Conservation (phyloP, 2,888 invertebrate species). For the Brachycybe producta region DNA sequence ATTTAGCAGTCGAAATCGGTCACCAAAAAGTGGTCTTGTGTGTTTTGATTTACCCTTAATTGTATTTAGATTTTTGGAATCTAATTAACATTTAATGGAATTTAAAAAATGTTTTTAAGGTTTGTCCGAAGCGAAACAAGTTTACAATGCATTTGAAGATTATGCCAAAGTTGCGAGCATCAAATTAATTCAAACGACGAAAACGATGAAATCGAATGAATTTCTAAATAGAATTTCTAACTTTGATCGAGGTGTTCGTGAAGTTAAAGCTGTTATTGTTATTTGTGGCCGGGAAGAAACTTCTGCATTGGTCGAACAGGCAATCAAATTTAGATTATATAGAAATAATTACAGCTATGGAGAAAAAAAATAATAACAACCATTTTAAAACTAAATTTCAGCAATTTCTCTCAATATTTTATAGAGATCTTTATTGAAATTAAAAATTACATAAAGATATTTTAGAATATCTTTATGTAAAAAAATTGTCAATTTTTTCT, state of each 20-base stretch:
- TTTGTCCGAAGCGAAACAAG: conserved; percentile 8
- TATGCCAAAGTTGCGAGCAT: conserved; percentile 11
- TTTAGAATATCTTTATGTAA: too few species aligned
- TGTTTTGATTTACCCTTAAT: not conserved
- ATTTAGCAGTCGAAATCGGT: too few species aligned
- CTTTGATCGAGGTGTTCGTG: conserved; percentile 9
- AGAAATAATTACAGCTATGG: not conserved
- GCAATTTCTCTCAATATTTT: too few species aligned
- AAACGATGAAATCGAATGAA: not conserved
- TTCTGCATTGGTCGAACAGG: not conserved
- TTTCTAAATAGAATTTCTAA: not conserved
- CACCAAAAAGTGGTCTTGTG: not conserved
- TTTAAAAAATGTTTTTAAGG: conserved; percentile 6
- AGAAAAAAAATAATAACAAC: too few species aligned
- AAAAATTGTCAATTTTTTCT: too few species aligned
- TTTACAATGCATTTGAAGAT: conserved; percentile 1
- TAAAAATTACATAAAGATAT: too few species aligned
- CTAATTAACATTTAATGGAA: not conserved
- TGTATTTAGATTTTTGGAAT: too few species aligned
- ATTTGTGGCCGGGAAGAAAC: conserved; percentile 2
- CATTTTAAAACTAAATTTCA: too few species aligned
- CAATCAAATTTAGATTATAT: not conserved
- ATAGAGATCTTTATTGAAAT: too few species aligned
- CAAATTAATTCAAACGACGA: conserved; percentile 10
- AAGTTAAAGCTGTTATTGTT: conserved; percentile 14